These are phyloP conservation scores for Papio anubis DNA, from an alignment of 2,113 vertebrate genomes.

Conservation along the genomic window DNA sequence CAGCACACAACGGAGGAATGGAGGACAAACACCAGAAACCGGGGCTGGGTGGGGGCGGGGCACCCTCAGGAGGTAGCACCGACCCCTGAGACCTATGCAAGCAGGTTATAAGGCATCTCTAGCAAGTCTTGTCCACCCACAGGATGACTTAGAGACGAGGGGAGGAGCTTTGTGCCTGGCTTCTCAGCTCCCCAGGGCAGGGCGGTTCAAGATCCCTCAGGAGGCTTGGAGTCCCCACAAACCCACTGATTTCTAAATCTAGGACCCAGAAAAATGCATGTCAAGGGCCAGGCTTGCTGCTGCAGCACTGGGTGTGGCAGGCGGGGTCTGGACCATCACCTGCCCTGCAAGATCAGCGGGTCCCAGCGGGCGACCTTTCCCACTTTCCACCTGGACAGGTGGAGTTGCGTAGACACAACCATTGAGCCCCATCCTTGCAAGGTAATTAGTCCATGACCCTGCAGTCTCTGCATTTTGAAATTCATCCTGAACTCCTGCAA, in stretches of 20 bases:
- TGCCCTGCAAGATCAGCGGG: rapidly evolving
- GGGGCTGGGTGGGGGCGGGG: too few relatives aligned
- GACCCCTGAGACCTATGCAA: too few relatives aligned
- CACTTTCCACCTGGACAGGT: neutral
- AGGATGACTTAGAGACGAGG: too few relatives aligned
- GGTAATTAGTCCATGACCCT: constrained; percentile 55
- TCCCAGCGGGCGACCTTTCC: rapidly evolving
- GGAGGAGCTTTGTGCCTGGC: too few relatives aligned
- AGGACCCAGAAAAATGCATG: rapidly evolving
- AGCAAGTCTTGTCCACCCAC: too few relatives aligned
- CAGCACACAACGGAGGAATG: rapidly evolving
- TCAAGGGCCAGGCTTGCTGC: rapidly evolving
- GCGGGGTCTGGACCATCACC: rapidly evolving
- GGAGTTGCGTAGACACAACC: rapidly evolving
- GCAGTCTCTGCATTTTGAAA: constrained; percentile 66
- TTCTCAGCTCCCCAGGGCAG: rapidly evolving
- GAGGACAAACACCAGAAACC: rapidly evolving
- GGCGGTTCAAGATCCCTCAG: too few relatives aligned
- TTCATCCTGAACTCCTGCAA: constrained; percentile 23
- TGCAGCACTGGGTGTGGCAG: rapidly evolving
- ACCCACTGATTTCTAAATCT: rapidly evolving
- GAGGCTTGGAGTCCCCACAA: neutral
- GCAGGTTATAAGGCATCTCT: too few relatives aligned
- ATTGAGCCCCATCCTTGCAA: rapidly evolving
- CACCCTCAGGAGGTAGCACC: neutral